phyloP scores from a whole-genome alignment of 2,113 vertebrate species.

The Vulpes lagopus region DNA sequence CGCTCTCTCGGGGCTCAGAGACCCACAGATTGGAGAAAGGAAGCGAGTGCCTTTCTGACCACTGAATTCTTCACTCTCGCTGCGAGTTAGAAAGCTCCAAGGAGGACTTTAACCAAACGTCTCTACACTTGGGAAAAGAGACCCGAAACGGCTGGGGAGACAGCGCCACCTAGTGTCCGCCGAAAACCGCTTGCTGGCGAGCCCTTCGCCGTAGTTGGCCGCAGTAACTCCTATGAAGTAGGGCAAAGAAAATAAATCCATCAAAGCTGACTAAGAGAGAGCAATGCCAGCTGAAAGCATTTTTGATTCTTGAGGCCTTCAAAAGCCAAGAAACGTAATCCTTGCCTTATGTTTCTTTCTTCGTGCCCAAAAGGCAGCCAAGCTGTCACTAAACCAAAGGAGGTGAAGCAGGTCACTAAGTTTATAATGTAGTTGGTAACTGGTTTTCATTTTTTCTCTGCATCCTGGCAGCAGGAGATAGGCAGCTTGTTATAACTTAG shows the following conservation, averaged over 20 bases:
- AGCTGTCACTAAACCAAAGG: slow-evolving; percentile 73
- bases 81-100: slow-evolving; percentile 66
- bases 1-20: slow-evolving; percentile 65
- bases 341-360: slow-evolving; percentile 78
- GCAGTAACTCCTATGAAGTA: slow-evolving; percentile 76
- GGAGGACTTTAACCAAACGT: slow-evolving; percentile 64
- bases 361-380: slow-evolving; percentile 77
- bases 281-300: slow-evolving; percentile 78
- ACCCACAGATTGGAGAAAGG: slow-evolving; percentile 72
- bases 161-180: slow-evolving; percentile 87
- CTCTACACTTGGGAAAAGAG: slow-evolving; percentile 40
- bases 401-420: slow-evolving; percentile 71
- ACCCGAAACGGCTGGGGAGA: slow-evolving; percentile 78
- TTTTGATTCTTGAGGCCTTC: slow-evolving; percentile 70
- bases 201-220: slow-evolving; percentile 65
- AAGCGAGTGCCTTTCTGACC: slow-evolving; percentile 60
- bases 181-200: slow-evolving; percentile 70
- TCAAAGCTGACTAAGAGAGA: slow-evolving; percentile 66
- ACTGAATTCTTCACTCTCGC: slow-evolving; percentile 66
- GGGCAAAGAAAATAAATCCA: slow-evolving; percentile 81
- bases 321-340: slow-evolving; percentile 74
- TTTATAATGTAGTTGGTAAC: slow-evolving; percentile 73
- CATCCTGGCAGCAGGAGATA: slow-evolving; percentile 74
- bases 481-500: slow-evolving; percentile 63
- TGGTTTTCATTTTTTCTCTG: slow-evolving; percentile 79